A percentile compares a stretch with the other conserved stretches of the same genome.
phyloP scores from a whole-genome alignment of 2,797 vertebrate species.

The Synaphobranchus kaupii region DNA sequence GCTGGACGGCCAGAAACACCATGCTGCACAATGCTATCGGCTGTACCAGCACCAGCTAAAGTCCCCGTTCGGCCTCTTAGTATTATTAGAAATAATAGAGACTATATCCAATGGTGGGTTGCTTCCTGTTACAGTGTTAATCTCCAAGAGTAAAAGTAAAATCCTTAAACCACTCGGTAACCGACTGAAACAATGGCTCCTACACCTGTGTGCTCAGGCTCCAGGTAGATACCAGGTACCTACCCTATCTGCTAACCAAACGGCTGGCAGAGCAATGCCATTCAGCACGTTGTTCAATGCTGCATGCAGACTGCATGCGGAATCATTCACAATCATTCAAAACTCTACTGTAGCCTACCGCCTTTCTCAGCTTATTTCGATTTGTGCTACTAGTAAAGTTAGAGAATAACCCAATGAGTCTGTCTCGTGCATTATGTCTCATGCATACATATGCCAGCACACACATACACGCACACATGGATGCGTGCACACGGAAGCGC shows the following conservation, averaged over 20 bases:
- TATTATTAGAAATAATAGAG: background rate
- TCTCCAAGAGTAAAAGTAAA: background rate
- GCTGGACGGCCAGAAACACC: background rate
- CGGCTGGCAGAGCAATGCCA: background rate
- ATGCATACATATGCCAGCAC: background rate
- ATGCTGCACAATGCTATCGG: background rate
- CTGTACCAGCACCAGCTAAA: background rate
- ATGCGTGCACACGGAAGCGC: background rate
- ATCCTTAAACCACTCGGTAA: background rate
- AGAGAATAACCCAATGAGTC: background rate
- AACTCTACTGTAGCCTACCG: background rate
- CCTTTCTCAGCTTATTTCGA: background rate
- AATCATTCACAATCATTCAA: background rate
- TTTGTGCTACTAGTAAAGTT: background rate
- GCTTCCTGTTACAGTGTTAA: background rate
- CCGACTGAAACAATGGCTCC: background rate
- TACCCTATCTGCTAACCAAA: background rate
- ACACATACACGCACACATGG: background rate
- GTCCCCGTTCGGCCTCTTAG: background rate
- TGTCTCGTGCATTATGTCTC: background rate
- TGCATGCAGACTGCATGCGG: too few relatives aligned
- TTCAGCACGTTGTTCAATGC: background rate
- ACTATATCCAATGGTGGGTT: background rate
- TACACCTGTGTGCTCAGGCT: background rate
- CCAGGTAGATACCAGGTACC: background rate